These are phyloP conservation scores for Drosophila nr. medialis DNA, from an alignment of 2,888 invertebrate species.

Conservation along the genomic window DNA sequence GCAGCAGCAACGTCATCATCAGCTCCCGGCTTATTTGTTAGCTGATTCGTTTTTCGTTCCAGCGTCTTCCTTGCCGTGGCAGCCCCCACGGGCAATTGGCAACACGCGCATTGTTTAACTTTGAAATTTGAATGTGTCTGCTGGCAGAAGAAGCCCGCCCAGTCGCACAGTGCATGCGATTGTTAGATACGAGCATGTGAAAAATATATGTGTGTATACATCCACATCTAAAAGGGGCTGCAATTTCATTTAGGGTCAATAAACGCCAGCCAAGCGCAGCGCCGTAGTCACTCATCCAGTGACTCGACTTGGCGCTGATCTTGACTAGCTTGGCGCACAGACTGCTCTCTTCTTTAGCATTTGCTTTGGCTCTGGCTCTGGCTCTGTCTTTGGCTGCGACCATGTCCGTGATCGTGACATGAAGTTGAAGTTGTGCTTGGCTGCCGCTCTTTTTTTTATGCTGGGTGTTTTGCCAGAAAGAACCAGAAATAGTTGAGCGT, in stretches of 20 bases:
- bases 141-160: background rate
- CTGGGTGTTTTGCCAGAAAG: constrained; percentile 16
- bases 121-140: constrained; percentile 64
- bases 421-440: constrained; percentile 50
- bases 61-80: constrained; percentile 1
- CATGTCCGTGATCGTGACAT: constrained; percentile 54
- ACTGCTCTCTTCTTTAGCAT: background rate
- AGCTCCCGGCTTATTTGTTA: constrained; percentile 41
- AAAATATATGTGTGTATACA: background rate
- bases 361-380: background rate
- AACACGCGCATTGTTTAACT: constrained; percentile 57
- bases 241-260: constrained; percentile 79
- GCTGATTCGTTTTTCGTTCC: constrained; percentile 39
- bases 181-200: constrained; percentile 56
- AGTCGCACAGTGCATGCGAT: constrained; percentile 47
- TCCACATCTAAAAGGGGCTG: constrained; percentile 23
- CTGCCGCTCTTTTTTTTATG: constrained; percentile 27
- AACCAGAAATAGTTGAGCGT: constrained; percentile 25
- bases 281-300: constrained; percentile 51
- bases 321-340: constrained; percentile 24
- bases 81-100: constrained; percentile 28
- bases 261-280: constrained; percentile 68
- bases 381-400: constrained; percentile 7
- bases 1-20: constrained; percentile 6
- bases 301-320: constrained; percentile 36